Base-by-base conservation (phyloP, 2,888 invertebrate species). In the Platerodrilus igneus region DNA sequence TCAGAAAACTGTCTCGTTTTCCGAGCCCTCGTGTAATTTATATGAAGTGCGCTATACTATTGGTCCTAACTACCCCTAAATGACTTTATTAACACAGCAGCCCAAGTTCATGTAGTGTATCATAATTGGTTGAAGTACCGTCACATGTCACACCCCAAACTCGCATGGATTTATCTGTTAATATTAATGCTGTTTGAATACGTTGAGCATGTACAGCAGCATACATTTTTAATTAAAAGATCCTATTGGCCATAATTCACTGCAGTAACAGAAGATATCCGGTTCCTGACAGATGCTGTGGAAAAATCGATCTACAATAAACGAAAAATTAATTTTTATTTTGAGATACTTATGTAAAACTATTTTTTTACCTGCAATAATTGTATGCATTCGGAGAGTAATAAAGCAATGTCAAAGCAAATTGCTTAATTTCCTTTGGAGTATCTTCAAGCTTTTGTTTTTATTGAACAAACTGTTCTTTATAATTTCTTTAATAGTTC, bases 361-460 rank as follows among this genome's bases (percentile, higher is more conserved):
- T n/a, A 14, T 2, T 9, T 21, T 3, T 15, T 32, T 22, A 23
- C 32, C 22, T 32, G 32, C 32, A 32, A 32, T 13, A 32, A 6
- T 10, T 15, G 15, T 32, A 32, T 23, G 32, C 32, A 10, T 32
- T 20, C 7, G 32, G 32, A 8, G 32, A 32, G 23, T 32, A 32
- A 32, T 32, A 32, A 4, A 22, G 15, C 15, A 32, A 14, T 3
- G 22, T 32, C 15, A 32, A 32, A 4, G 32, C 32, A 23, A 32
- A 32, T 3, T 23, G 20, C 17, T 32, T 32, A 2, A 32, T 6
- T 21, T 32, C 22, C 10, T 15, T 32, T 2, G 16, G 16, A 14
- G 32, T 14, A 22, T 23, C 8, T 29, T 29, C n/a, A 11, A 9
- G 11, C 23, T 11, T 15, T 21, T 14, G 9, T 14, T 22, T 32